Evolutionary conservation across 2,113 vertebrate species (phyloP), one percentile per base, ranked within the genome.

Genomic region (Rhombomys opimus): DNA sequence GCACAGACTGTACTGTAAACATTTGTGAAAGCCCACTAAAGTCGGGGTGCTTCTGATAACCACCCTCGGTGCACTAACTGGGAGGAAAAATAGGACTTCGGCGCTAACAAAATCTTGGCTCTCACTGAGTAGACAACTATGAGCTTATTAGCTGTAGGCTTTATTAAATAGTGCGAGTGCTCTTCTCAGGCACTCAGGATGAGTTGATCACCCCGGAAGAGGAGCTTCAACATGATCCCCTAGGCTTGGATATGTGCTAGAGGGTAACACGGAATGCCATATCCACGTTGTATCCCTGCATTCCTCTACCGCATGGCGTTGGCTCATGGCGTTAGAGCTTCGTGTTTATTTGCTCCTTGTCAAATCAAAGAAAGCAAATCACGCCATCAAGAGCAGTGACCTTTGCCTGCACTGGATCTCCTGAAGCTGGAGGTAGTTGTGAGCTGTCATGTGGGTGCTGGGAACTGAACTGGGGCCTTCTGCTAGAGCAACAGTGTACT

Each of bases 1-100:
- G 32, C 30, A 14, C 54, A 1, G 25, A 7, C 9, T 0, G 0
- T 0, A 7, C 35, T 6, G 1, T 38, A 23, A 32, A 5, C 9
- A 18, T 22, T 30, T 23, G 41, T 52, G 57, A 54, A 52, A 25
- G 25, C 87, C 23, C 25, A 2, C 15, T 68, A 4, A 5, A 13
- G 23, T 4, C 30, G 52, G 57, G 87, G 2, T 14, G n/a, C 25
- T 90, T 76, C 46, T 6, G 10, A 35, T 25, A 13, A 70, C 50
- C 59, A 7, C 17, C 46, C 25, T 27, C 35, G n/a, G 50, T 4
- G 20, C 0, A 3, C 3, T 81, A 32, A 73, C 50, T 59, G 5
- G 5, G 89, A 88, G 52, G 25, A 80, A 89, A 84, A 90, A 41
- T 7, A 27, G 67, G 80, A 61, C 17, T 76, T 61, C 32, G 41